Evolutionary conservation across 2,797 vertebrate genomes (phyloP).

Genomic region (Neosilurus hyrtlii): DNA sequence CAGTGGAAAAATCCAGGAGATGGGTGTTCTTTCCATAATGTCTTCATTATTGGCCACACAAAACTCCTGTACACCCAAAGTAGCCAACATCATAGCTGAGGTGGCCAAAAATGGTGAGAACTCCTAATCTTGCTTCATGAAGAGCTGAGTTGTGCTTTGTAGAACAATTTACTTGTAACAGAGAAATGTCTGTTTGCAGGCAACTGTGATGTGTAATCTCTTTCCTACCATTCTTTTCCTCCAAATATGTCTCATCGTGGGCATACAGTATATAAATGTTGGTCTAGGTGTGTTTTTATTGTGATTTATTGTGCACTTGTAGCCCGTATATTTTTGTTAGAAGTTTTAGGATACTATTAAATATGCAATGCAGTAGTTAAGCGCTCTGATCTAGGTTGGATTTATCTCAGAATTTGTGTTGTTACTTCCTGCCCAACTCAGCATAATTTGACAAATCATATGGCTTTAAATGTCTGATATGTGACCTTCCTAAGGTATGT

Average conservation of each 20-base stretch:
- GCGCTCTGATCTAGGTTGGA: too few species aligned
- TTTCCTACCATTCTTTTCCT: neutral
- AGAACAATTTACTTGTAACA: neutral
- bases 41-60: constrained; percentile 82
- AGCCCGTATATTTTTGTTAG: too few species aligned
- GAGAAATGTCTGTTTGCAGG: neutral
- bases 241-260: neutral
- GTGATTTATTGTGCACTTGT: neutral
- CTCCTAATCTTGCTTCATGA: neutral
- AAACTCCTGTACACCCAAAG: constrained; percentile 88
- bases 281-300: neutral
- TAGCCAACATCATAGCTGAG: constrained; percentile 97
- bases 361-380: neutral
- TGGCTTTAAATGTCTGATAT: constrained; percentile 7
- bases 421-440: neutral
- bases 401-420: neutral
- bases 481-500: neutral
- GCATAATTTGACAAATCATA: neutral
- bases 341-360: neutral
- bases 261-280: neutral
- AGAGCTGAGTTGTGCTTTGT: neutral
- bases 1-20: constrained; percentile 93
- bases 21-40: constrained; percentile 84
- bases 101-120: constrained; percentile 97
- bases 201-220: neutral